Evolutionary conservation across 1,140 invertebrate genomes (phyloP).

Genomic region (Hermetia illucens): DNA sequence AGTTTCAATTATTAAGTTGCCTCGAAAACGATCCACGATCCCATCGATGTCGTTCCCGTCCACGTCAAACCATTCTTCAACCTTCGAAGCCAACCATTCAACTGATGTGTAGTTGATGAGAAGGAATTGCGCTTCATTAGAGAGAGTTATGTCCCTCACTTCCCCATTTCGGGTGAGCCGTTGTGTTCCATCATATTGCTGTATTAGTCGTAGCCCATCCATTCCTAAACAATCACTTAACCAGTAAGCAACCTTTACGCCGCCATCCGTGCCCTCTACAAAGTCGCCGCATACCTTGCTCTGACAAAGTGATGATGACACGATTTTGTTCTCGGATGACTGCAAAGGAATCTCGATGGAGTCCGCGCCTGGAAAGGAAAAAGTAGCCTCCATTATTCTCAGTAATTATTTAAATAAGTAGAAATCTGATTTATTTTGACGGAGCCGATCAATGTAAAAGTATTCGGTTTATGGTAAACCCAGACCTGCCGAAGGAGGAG

Average conservation of each 20-base stretch:
- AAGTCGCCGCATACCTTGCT: slow-evolving; percentile 77
- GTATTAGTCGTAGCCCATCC: slow-evolving; percentile 52
- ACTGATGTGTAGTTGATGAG: slow-evolving; percentile 66
- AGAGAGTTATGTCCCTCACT: slow-evolving; percentile 48
- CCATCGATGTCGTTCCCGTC: slow-evolving; percentile 36
- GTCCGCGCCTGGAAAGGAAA: slow-evolving; percentile 37
- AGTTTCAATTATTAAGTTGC: slow-evolving; percentile 50
- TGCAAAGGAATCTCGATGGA: slow-evolving; percentile 24
- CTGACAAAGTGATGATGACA: slow-evolving; percentile 39
- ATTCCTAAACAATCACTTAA: slow-evolving; percentile 47
- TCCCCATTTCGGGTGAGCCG: slow-evolving; percentile 19
- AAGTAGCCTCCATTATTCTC: too few relatives aligned
- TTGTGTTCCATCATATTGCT: slow-evolving; percentile 37
- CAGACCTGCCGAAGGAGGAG: too few relatives aligned
- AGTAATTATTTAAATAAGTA: too few relatives aligned
- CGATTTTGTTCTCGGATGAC: slow-evolving; percentile 25
- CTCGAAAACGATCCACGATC: slow-evolving; percentile 48
- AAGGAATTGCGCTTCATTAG: slow-evolving; percentile 81
- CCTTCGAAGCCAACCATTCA: slow-evolving; percentile 45
- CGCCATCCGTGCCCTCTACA: slow-evolving; percentile 69
- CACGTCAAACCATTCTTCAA: slow-evolving; percentile 27
- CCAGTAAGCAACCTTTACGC: slow-evolving; percentile 62
- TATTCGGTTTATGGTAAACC: too few relatives aligned
- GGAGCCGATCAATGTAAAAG: too few relatives aligned
- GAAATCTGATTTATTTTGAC: too few relatives aligned